These are phyloP conservation scores for Semicossyphus pulcher DNA, from an alignment of 2,113 vertebrate species.

Conservation along the genomic window DNA sequence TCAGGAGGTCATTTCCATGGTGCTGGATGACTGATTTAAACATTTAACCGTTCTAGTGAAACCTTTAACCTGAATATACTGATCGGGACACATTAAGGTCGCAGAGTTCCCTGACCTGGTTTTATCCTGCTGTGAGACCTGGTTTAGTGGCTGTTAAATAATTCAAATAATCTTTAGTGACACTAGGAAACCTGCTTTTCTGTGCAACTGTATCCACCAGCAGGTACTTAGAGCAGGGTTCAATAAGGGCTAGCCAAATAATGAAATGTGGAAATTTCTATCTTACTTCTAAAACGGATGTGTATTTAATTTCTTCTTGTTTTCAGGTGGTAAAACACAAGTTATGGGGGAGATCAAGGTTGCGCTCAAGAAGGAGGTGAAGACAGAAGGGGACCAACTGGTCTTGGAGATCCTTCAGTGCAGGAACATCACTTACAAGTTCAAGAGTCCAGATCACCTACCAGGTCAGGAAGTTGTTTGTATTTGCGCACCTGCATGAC, in stretches of 20 bases:
- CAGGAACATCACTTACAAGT: conserved; percentile 99
- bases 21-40: conserved; percentile 19
- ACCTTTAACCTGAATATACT: conserved; percentile 2
- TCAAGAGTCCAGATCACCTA: conserved; percentile 98
- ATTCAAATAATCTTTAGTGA: conserved; percentile 17
- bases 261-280: neutral
- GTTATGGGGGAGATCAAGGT: conserved; percentile 99
- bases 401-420: conserved; percentile 98
- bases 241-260: neutral
- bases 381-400: conserved; percentile 97
- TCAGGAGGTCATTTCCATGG: conserved; percentile 40
- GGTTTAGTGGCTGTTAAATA: conserved; percentile 28
- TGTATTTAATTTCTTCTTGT: neutral
- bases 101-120: conserved; percentile 9
- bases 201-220: neutral
- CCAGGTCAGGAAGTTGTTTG: conserved; percentile 86
- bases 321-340: conserved; percentile 91
- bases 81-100: neutral
- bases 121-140: conserved; percentile 8
- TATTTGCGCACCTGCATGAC: conserved; percentile 1
- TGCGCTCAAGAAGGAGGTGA: conserved; percentile 98
- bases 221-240: neutral
- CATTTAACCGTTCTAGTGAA: conserved; percentile 1
- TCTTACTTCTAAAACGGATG: neutral
- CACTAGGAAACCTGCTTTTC: neutral